Percentiles rank a stretch among this genome's conserved stretches.
Evolutionary conservation across 2,113 vertebrate genomes (phyloP).

Genomic region (Colistium nudipinnis): DNA sequence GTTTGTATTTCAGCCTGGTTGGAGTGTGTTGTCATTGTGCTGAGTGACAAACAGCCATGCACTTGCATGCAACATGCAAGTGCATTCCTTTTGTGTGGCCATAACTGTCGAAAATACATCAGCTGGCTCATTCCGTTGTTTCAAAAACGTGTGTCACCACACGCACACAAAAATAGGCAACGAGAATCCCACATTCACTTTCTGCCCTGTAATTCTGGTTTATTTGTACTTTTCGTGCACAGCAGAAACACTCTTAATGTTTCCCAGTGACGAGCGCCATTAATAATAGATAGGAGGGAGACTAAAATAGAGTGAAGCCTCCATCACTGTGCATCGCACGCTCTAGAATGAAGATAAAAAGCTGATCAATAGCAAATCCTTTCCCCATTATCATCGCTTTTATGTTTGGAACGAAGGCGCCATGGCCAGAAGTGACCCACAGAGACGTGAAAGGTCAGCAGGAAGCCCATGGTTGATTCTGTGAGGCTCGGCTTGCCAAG

Average conservation of each 20-base stretch:
- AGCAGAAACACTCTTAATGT: conserved; percentile 38
- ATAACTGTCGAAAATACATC: not conserved
- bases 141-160: not conserved
- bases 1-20: too few relatives aligned
- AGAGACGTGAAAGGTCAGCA: conserved; percentile 56
- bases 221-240: conserved; percentile 6
- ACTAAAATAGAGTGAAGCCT: conserved; percentile 70
- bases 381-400: conserved; percentile 2
- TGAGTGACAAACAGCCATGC: not conserved
- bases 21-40: too few relatives aligned
- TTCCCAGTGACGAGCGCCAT: conserved; percentile 58
- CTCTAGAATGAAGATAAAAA: conserved; percentile 19
- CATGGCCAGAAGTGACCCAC: conserved; percentile 29
- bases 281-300: conserved; percentile 60
- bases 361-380: conserved; percentile 30
- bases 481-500: conserved; percentile 54
- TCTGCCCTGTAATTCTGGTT: conserved; percentile 8
- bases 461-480: conserved; percentile 66
- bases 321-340: conserved; percentile 18
- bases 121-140: not conserved
- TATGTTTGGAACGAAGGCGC: conserved; percentile 10
- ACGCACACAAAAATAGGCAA: too few relatives aligned
- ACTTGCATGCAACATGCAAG: not conserved
- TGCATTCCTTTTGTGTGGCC: not conserved
- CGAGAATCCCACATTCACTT: not conserved